Evolutionary conservation across 2,797 vertebrate species (phyloP).

Genomic region (Hippoglossus hippoglossus): DNA sequence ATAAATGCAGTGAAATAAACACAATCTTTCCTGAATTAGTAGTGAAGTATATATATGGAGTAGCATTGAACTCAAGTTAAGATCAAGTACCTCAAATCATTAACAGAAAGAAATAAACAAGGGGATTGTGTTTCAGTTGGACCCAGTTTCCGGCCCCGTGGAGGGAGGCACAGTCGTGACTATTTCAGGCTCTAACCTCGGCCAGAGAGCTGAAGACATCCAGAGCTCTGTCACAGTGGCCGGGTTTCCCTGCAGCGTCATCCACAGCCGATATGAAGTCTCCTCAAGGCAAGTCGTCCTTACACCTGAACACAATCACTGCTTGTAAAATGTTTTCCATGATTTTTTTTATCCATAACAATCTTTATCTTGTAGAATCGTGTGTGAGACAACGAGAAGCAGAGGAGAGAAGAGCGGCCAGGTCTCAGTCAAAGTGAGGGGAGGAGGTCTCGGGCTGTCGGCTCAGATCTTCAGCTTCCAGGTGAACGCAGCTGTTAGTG

Average conservation of each 20-base stretch:
- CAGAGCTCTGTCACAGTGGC: constrained; percentile 91
- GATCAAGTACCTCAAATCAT: not conserved
- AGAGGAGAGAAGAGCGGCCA: constrained; percentile 84
- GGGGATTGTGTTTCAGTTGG: constrained; percentile 82
- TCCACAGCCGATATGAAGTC: constrained; percentile 91
- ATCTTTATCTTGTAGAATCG: constrained; percentile 82
- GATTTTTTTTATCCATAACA: not conserved
- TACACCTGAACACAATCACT: not conserved
- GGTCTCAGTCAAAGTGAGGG: constrained; percentile 88
- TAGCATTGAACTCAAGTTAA: not conserved
- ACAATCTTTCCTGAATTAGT: too few species aligned
- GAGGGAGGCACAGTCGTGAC: constrained; percentile 95
- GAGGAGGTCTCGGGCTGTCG: constrained; percentile 89
- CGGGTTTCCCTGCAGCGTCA: constrained; percentile 90
- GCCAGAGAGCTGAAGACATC: constrained; percentile 93
- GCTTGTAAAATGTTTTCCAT: not conserved
- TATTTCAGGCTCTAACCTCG: constrained; percentile 96
- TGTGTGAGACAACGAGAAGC: constrained; percentile 89
- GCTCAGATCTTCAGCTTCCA: constrained; percentile 90
- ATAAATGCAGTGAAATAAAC: too few species aligned
- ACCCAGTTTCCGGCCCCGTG: constrained; percentile 91
- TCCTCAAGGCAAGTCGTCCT: constrained; percentile 88
- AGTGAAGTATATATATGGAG: too few species aligned
- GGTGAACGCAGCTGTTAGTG: constrained; percentile 74
- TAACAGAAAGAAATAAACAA: too few species aligned